Base-by-base conservation (phyloP, 2,797 vertebrate genomes). In the Aldrovandia affinis region DNA sequence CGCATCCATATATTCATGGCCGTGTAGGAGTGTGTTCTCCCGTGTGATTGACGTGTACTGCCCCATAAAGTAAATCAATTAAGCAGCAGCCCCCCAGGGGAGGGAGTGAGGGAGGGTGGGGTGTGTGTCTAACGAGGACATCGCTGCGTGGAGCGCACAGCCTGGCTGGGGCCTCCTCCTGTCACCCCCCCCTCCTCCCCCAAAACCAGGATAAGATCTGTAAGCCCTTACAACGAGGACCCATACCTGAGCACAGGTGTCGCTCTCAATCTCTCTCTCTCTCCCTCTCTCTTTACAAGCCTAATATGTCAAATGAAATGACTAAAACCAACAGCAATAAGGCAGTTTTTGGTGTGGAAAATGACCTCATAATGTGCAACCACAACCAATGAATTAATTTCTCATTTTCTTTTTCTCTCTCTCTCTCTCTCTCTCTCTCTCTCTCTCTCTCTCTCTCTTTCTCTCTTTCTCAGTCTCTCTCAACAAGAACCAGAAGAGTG, bases 51-150 rank as follows among this genome's bases (percentile, higher is more conserved):
- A 90, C 63, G 83, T 91, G 90, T 92, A 91, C 88, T 82, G 88
- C 89, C 80, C 83, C 88, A 91, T 90, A 93, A 90, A 91, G 91
- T 93, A 94, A 95, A 96, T 95, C 93, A 95, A 92, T 95, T 94
- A 94, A 91, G 89, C 89, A 81, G 61, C 22, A 86, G 83, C 89
- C 92, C 89, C 92, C 4, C 25, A 92, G 91, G 93, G 91, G 86
- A 6, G 25, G 68, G 25, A 36, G 30, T 7, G 65, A 3, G 78
- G 78, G 28, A 18, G 78, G 28, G 14, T 12, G 47, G 1, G 68
- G 30, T 12, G 54, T 20, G 36, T 77, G 22, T 55, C 68, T 83
- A 22, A 59, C 22, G 54, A 52, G 20, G 28, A 50, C 9, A 57
- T n/a, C 4, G 5, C 61, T 20, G 25, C 28, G 33, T 47, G 22